Conservation (phyloP, 2,797 vertebrate species). For the Rhinichthys osculus region DNA sequence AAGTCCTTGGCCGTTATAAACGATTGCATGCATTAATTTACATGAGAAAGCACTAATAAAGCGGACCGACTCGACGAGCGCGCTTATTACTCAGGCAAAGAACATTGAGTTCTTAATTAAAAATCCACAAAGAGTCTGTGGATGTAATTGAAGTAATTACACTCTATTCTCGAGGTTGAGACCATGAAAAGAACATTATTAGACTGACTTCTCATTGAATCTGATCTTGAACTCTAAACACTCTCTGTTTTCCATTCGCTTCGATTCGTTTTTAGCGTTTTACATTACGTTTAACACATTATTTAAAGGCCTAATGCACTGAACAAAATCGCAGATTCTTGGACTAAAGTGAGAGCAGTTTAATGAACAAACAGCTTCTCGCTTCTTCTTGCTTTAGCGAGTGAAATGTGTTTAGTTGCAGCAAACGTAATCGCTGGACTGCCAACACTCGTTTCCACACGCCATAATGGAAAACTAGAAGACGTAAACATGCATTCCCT, state of each 20-base stretch:
- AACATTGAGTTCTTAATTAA: conserved; percentile 44
- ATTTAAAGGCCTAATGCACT: conserved; percentile 60
- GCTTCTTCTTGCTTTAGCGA: conserved; percentile 47
- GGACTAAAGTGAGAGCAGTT: conserved; percentile 55
- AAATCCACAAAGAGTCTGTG: conserved; percentile 12
- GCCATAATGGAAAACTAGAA: background rate
- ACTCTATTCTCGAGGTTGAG: background rate
- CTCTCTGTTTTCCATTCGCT: conserved; percentile 46
- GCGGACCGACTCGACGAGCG: background rate
- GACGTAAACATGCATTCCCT: background rate
- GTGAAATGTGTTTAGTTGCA: conserved; percentile 41
- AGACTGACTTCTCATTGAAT: background rate
- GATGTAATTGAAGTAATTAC: conserved; percentile 25
- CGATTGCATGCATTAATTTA: conserved; percentile 7
- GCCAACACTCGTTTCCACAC: conserved; percentile 34
- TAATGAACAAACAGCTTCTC: conserved; percentile 67
- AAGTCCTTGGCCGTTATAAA: background rate
- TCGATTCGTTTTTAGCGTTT: conserved; percentile 61
- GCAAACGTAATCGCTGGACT: conserved; percentile 56
- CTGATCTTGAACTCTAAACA: conserved; percentile 41
- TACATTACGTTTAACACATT: conserved; percentile 10
- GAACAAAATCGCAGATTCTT: conserved; percentile 48
- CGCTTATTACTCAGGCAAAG: conserved; percentile 11
- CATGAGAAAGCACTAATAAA: conserved; percentile 26
- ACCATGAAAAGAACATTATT: conserved; percentile 30